Evolutionary conservation across 2,113 vertebrate genomes (phyloP), one percentile per base, ranked within the genome.

Genomic region (Pristiophorus japonicus): DNA sequence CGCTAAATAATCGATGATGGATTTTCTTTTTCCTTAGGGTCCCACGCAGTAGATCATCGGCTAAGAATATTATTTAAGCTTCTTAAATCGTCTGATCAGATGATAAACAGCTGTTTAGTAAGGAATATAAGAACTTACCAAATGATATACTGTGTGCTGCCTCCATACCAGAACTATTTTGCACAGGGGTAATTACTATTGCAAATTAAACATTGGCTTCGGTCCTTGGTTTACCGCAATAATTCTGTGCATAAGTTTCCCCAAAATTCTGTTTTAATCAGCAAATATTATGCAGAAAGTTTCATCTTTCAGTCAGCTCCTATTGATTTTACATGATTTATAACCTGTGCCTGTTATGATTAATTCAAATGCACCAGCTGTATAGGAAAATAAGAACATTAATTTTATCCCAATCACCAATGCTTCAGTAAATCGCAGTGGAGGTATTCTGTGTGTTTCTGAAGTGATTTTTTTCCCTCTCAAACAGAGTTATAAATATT

Each of bases 321-420:
- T 70, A 94, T 94, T 94, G 93, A 94, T 94, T 94, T 94, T 47
- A 67, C 93, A 94, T 94, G 93, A 94, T 94, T 94, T 70, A 94
- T 73, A 94, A 47, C 65, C 66, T 14, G 4, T 51, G 93, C 66
- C 45, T 94, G 93, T 94, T 94, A 94, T 94, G 93, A 94, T 94
- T 70, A 94, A 94, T 94, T 94, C 93, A 94, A 70, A 94, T 94
- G 93, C 65, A 70, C 93, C 66, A 70, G 66, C 93, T 67, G 93
- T 70, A 94, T 70, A 51, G 93, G 93, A 94, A 94, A 94, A 94
- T 94, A 94, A 67, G 66, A 70, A 94, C 93, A 94, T 94, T 94
- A 94, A 94, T 94, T 94, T 94, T 70, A 94, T 94, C 66, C 93
- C 93, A 94, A 94, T 94, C 93, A 94, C 65, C 66, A 51, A 94